Conservation (phyloP, 2,888 invertebrate species). For the Hypena proboscidalis region DNA sequence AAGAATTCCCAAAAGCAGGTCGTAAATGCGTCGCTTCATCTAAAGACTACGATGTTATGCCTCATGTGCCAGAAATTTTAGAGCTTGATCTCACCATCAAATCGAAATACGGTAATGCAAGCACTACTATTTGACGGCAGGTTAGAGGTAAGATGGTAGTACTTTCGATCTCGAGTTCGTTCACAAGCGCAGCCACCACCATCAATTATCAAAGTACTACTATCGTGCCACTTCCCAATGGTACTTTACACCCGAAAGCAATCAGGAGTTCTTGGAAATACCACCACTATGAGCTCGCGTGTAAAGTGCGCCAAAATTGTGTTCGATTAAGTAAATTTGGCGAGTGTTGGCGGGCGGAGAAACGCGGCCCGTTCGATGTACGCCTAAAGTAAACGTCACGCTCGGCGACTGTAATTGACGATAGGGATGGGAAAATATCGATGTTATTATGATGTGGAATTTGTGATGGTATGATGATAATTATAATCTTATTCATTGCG, state of each 20-base stretch:
- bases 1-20: no score
- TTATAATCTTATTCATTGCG: no score
- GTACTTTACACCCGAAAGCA: conserved; percentile 5
- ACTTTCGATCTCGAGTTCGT: no score
- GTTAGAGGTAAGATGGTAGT: no score
- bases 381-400: conserved; percentile 75
- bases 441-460: conserved; percentile 22
- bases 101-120: no score
- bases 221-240: background rate
- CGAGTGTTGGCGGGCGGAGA: conserved; percentile 54
- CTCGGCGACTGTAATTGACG: conserved; percentile 61
- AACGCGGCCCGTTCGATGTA: conserved; percentile 66
- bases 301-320: conserved; percentile 44
- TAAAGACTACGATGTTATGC: no score
- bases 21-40: no score
- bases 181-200: no score
- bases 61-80: no score
- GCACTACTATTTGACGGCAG: no score
- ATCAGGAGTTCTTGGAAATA: conserved; percentile 24
- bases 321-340: conserved; percentile 65
- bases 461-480: conserved; percentile 9
- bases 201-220: background rate
- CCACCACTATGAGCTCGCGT: conserved; percentile 28
- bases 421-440: conserved; percentile 49
- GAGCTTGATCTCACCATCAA: no score